Evolutionary conservation across 2,113 vertebrate genomes (phyloP), one percentile per base, ranked within the genome.

Genomic region (Parus major): DNA sequence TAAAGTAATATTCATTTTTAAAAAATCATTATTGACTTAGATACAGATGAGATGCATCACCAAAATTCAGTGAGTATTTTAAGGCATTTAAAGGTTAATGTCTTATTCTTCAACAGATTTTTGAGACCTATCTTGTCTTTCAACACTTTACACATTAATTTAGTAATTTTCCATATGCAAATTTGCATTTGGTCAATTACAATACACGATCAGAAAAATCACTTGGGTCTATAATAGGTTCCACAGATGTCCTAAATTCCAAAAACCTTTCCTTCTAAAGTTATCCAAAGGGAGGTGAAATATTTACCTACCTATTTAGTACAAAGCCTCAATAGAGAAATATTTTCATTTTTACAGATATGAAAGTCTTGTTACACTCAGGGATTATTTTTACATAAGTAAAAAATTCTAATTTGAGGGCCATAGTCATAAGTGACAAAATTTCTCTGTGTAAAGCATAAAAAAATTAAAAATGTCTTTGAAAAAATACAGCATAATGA

Each of bases 21-120:
- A 2, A 4, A 89, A 80, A 25, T 46, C 69, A 75, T 91, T 92
- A 71, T 87, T 85, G 33, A 81, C 39, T 90, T 88, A 75, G n/a
- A 70, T 41, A 63, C 52, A 94, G 33, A 87, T 85, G 86, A 91
- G 59, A 89, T 89, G 88, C 8, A 92, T 88, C 71, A 95, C 50
- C 80, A 96, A 95, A 95, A 95, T 90, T 93, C 29, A 90, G 21
- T 46, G 25, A 81, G 27, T 21, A 65, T 86, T 91, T 94, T 77
- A 82, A 93, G 75, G 16, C 12, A 24, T 64, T 70, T 80, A 82
- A 88, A 89, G 25, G 29, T 89, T 88, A 91, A 88, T 78, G 33
- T 33, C 24, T 82, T 77, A 55, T 49, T 96, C 24, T 90, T 88
- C 65, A 60, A 53, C 1, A 47, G 25, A 42, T 8, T 95, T 86